These are phyloP conservation scores for Heteronetta atricapilla DNA, from an alignment of 2,113 vertebrate genomes.

Conservation along the genomic window DNA sequence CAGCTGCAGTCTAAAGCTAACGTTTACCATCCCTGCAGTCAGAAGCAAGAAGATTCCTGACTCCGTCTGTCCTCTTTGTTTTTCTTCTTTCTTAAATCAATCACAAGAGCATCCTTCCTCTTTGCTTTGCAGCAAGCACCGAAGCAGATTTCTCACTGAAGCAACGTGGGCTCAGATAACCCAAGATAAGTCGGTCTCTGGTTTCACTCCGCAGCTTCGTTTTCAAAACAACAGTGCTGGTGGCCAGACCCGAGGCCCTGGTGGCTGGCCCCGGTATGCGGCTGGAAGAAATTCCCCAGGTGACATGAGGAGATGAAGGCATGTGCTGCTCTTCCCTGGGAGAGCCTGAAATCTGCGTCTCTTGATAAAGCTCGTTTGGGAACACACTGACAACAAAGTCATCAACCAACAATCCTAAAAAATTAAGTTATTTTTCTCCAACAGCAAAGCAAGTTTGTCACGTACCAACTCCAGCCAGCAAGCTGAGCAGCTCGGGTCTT, in stretches of 20 bases:
- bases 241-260: neutral
- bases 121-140: neutral
- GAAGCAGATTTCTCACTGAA: neutral
- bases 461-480: neutral
- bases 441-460: neutral
- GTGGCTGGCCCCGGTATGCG: neutral
- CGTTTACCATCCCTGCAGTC: neutral
- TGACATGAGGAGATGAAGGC: neutral
- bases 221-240: neutral
- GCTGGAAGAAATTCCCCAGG: neutral
- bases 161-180: slow-evolving; percentile 11
- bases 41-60: neutral
- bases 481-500: neutral
- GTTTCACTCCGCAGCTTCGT: neutral
- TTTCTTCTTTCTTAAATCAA: neutral
- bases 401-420: neutral
- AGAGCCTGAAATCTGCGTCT: neutral
- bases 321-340: neutral
- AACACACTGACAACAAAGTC: neutral
- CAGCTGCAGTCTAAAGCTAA: neutral
- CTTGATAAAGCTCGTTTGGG: neutral
- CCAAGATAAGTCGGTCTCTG: slow-evolving; percentile 8
- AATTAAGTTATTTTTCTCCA: neutral
- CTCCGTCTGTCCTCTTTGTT: neutral
- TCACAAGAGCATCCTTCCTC: neutral